Evolutionary conservation across 1,140 invertebrate species (phyloP), one percentile per base, ranked within the genome.

Genomic region (Eurosta solidaginis): DNA sequence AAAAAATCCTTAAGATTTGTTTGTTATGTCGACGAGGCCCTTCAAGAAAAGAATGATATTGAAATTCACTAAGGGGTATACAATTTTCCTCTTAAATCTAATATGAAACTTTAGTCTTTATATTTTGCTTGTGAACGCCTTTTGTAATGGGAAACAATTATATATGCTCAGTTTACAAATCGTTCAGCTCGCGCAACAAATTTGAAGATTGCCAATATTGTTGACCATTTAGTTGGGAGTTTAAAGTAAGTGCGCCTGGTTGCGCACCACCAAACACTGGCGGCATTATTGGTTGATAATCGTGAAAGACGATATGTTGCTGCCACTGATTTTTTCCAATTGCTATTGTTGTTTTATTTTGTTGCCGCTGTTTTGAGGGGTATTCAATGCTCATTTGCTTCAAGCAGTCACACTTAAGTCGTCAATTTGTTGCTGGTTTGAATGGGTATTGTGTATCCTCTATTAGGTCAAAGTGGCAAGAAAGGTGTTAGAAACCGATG

Each of bases 321-420:
- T 68, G 59, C 59, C 59, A 68, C 59, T 68, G 33, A 29, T 40
- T 68, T 68, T 10, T 49, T 49, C 4, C 49, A 33, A n/a, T 68
- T 68, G 12, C 27, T 68, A 20, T 40, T 42, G 33, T 33, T 22
- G 59, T 27, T 25, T 54, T 54, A 25, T 54, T n/a, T n/a, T 27
- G 50, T 54, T 54, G 50, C 10, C 14, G 1, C 12, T 40, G 25
- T 29, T 54, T 6, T 54, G 27, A 10, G 12, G 9, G 59, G 17
- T 36, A 68, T 68, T 68, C 59, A 68, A 68, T 68, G 40, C 59
- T 68, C 59, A 68, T 40, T 68, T 68, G 59, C 59, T 33, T 29
- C 59, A 68, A 68, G 59, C 59, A 33, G n/a, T n/a, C 59, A 33
- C 33, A 42, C 40, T 68, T 68, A 68, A 68, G 59, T 40, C 33